A percentile compares a stretch with the other conserved stretches of the same genome.
Evolutionary conservation across 1,140 invertebrate genomes (phyloP).

Genomic region (Zaprionus tsacasi): DNA sequence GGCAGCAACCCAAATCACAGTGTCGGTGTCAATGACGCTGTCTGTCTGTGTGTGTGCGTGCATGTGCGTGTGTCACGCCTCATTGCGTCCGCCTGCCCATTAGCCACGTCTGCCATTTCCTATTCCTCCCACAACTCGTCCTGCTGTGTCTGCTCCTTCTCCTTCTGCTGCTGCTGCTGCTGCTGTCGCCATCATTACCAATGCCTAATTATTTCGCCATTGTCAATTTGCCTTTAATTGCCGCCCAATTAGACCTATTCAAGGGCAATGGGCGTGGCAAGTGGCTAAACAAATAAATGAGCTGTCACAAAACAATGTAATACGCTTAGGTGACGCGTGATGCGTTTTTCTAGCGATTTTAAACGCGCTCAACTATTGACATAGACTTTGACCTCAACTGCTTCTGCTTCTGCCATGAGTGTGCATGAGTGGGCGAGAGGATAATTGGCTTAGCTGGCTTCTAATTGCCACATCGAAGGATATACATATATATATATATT

Average conservation of each 20-base stretch:
- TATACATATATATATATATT: conserved; percentile 3
- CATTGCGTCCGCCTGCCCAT: conserved; percentile 51
- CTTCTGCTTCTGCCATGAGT: too few species aligned
- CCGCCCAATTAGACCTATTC: conserved; percentile 54
- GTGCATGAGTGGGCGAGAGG: conserved; percentile 46
- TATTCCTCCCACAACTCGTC: not conserved
- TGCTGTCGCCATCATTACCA: conserved; percentile 7
- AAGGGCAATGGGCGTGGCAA: conserved; percentile 14
- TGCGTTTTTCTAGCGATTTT: conserved; percentile 25
- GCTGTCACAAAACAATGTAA: conserved; percentile 26
- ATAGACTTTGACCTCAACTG: conserved; percentile 11
- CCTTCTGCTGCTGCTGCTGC: not conserved
- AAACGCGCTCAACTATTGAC: conserved; percentile 19
- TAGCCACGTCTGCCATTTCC: conserved; percentile 16
- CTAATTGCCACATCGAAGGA: conserved; percentile 61
- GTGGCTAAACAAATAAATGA: conserved; percentile 59
- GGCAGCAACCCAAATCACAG: conserved; percentile 34
- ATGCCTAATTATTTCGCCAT: conserved; percentile 72
- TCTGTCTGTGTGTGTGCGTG: conserved; percentile 7
- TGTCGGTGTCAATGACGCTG: conserved; percentile 10
- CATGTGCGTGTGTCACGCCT: conserved; percentile 49
- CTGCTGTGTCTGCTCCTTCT: not conserved
- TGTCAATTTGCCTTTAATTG: conserved; percentile 78
- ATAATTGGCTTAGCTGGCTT: conserved; percentile 70
- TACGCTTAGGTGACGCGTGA: not conserved